phyloP scores from a whole-genome alignment of 1,140 invertebrate genomes.

The Goniozus legneri region DNA sequence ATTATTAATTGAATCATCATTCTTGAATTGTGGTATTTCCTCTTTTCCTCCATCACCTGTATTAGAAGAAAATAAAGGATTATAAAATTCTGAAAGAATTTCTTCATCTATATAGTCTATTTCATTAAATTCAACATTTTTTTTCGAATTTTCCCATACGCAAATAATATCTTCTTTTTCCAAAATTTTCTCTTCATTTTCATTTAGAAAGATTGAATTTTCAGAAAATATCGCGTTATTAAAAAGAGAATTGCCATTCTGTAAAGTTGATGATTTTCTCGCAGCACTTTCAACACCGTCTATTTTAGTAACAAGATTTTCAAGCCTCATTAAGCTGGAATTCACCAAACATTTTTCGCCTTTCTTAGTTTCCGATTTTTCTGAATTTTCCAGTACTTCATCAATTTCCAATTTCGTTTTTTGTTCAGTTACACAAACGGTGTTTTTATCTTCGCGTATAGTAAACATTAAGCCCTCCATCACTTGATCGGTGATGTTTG shows the following conservation, averaged over 20 bases:
- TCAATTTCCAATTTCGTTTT: slow-evolving; percentile 47
- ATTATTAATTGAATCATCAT: slow-evolving; percentile 1
- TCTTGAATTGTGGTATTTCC: slow-evolving; percentile 1
- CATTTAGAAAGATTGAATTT: neutral
- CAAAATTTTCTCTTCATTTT: too few relatives aligned
- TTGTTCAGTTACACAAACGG: slow-evolving; percentile 45
- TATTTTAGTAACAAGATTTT: slow-evolving; percentile 47
- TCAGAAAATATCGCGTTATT: neutral
- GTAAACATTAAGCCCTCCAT: slow-evolving; percentile 53
- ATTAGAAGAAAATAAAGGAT: slow-evolving; percentile 3
- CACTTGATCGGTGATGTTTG: slow-evolving; percentile 48
- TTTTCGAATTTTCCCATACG: too few relatives aligned
- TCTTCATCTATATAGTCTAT: neutral
- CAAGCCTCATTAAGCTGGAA: slow-evolving; percentile 43
- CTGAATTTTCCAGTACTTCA: slow-evolving; percentile 50
- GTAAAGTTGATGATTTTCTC: neutral
- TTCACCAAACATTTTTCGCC: slow-evolving; percentile 46
- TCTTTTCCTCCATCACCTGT: slow-evolving; percentile 3
- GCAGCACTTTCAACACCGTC: slow-evolving; percentile 14
- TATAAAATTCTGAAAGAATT: neutral
- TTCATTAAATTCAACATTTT: neutral
- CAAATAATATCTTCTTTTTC: too few relatives aligned
- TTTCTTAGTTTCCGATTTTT: slow-evolving; percentile 45
- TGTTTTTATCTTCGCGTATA: slow-evolving; percentile 43
- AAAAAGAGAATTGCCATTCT: neutral